phyloP scores from a whole-genome alignment of 1,140 invertebrate genomes.

The Galleria mellonella region DNA sequence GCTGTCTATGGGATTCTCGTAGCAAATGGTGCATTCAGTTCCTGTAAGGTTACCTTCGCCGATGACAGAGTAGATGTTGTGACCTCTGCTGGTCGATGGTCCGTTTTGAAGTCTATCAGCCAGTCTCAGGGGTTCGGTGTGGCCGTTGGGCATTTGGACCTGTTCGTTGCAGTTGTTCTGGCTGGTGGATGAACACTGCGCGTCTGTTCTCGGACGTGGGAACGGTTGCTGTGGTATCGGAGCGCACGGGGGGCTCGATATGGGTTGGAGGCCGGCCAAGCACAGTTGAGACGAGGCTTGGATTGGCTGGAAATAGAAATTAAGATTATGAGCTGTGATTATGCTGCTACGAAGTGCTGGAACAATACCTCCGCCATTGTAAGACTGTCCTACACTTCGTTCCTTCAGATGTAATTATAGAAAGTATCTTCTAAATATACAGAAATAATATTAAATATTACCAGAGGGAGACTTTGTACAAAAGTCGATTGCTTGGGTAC shows the following conservation, averaged over 20 bases:
- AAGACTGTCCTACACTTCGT: too few relatives aligned
- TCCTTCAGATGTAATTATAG: too few relatives aligned
- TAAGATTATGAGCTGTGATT: too few relatives aligned
- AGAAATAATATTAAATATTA: too few relatives aligned
- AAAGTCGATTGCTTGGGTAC: too few relatives aligned
- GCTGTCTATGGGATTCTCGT: slow-evolving; percentile 93
- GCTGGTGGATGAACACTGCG: slow-evolving; percentile 37
- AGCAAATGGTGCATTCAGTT: slow-evolving; percentile 95
- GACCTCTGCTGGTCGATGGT: slow-evolving; percentile 36
- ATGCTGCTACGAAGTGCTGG: slow-evolving; percentile 38
- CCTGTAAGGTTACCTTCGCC: slow-evolving; percentile 64
- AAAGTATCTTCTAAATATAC: too few relatives aligned
- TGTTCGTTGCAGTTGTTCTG: slow-evolving; percentile 59
- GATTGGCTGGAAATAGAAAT: slow-evolving; percentile 28
- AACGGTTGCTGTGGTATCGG: slow-evolving; percentile 20
- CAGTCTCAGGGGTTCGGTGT: slow-evolving; percentile 27
- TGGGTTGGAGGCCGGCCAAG: slow-evolving; percentile 19
- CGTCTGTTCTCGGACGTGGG: slow-evolving; percentile 20
- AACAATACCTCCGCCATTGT: too few relatives aligned
- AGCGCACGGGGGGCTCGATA: slow-evolving; percentile 7
- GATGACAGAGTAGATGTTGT: slow-evolving; percentile 51
- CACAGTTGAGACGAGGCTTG: slow-evolving; percentile 29
- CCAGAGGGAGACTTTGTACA: too few relatives aligned
- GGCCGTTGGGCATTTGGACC: slow-evolving; percentile 41
- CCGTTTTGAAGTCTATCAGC: slow-evolving; percentile 42